Base-by-base conservation (phyloP, 35 echinoderm and acorn worm species). In the Holothuria glaberrima region DNA sequence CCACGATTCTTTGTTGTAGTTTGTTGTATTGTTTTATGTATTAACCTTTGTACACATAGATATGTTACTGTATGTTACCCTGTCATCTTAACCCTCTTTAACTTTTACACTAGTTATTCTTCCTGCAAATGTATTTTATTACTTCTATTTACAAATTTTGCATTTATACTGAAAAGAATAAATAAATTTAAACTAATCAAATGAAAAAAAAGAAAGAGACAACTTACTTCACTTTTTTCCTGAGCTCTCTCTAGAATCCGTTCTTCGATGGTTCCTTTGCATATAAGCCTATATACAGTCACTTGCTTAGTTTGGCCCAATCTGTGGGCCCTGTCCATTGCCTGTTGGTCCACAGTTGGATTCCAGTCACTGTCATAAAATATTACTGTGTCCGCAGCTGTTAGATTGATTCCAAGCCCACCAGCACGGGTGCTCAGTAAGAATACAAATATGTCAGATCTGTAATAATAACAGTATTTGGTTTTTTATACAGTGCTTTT, bases 301-400 rank as follows among this genome's bases (percentile, higher is more conserved):
- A 98, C 96, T 57, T 98, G 96, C 56, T 98, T 98, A 64, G 96
- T 98, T 79, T 98, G 96, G 48, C 96, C 96, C 7, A 98, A 88
- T 20, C 96, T 71, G 63, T 98, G 96, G 52, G 96, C 96, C 73
- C 96, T 66, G 77, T 98, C 96, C 96, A 98, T 98, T 14, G 96
- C 96, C 68, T 98, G 96, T 44, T 98, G 96, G 80, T 98, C 96
- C 44, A 98, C 96, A 0, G 96, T 98, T n/a, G 96, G 96, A 82
- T 98, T 98, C 97, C 97, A 99, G 86, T 99, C 97, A 89, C 97
- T 99, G 89, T 99, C 97, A 78, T 95, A 99, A 89, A 99, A 95
- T 75, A 99, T 99, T 1, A 99, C 93, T 6, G 93, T 99, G 76
- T 99, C 97, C 0, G 97, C 97, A 3, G 97, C 93, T 3, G 97